Percentiles rank a stretch among this genome's conserved stretches.
Evolutionary conservation across 2,888 invertebrate species (phyloP).

Genomic region (Neuroscelio doddi): DNA sequence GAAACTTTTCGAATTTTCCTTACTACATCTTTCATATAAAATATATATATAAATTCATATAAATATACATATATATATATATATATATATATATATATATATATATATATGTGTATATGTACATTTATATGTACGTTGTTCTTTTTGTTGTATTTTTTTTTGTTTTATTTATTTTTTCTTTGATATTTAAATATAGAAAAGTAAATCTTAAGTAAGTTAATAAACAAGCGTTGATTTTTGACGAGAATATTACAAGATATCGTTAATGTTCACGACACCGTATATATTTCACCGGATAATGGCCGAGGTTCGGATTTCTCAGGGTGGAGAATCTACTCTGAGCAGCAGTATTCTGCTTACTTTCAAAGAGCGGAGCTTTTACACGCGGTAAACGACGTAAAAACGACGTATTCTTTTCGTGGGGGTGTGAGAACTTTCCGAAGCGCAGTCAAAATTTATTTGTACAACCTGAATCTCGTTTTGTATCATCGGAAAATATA

Average conservation of each 20-base stretch:
- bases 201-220: slow-evolving; percentile 13
- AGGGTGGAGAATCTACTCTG: slow-evolving; percentile 17
- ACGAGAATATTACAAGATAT: slow-evolving; percentile 26
- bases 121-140: too few relatives aligned
- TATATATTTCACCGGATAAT: slow-evolving; percentile 38
- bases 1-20: neutral
- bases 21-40: too few relatives aligned
- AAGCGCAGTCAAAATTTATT: slow-evolving; percentile 32
- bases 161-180: neutral
- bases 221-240: slow-evolving; percentile 20
- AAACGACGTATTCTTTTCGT: slow-evolving; percentile 35
- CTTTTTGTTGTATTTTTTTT: too few relatives aligned
- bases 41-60: too few relatives aligned
- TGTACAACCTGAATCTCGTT: too few relatives aligned
- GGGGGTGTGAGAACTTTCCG: too few relatives aligned
- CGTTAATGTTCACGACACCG: slow-evolving; percentile 19
- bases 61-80: too few relatives aligned
- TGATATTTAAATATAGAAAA: neutral
- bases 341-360: too few relatives aligned
- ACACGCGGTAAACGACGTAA: slow-evolving; percentile 20
- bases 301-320: slow-evolving; percentile 40
- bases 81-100: too few relatives aligned
- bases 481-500: too few relatives aligned
- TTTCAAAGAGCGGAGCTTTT: slow-evolving; percentile 41
- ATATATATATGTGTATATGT: too few relatives aligned